These are phyloP conservation scores for Peribatodes rhomboidaria DNA, from an alignment of 2,888 invertebrate genomes.

Conservation along the genomic window DNA sequence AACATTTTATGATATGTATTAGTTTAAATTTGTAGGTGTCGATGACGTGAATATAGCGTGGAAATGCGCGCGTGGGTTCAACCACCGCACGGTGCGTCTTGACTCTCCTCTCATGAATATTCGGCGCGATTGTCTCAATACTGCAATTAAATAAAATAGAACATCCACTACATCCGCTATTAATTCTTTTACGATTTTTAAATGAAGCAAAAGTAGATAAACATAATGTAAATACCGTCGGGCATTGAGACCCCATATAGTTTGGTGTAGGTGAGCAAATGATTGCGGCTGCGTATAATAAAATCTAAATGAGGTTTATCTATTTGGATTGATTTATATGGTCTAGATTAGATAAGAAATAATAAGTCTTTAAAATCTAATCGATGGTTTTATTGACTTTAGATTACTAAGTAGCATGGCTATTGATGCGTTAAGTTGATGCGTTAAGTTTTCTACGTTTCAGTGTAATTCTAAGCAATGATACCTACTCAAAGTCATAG, in stretches of 20 bases:
- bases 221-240: conserved; percentile 18
- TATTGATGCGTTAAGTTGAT: neutral
- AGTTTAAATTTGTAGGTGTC: conserved; percentile 39
- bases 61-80: conserved; percentile 47
- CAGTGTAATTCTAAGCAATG: neutral
- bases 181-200: conserved; percentile 67
- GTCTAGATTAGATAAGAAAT: neutral
- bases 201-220: conserved; percentile 50
- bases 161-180: conserved; percentile 68
- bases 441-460: neutral
- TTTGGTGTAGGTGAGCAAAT: conserved; percentile 32
- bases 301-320: conserved; percentile 21
- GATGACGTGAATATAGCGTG: conserved; percentile 37
- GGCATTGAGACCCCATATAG: conserved; percentile 41
- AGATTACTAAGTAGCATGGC: neutral
- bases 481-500: neutral
- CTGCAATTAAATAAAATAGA: conserved; percentile 66
- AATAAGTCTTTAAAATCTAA: neutral
- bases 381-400: conserved; percentile 12
- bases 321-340: conserved; percentile 20
- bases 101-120: conserved; percentile 61
- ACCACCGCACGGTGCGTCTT: conserved; percentile 41
- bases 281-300: conserved; percentile 6
- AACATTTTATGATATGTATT: conserved; percentile 36
- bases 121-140: conserved; percentile 59